Conservation (phyloP, 2,888 invertebrate species). For the Calameuta filiformis region DNA sequence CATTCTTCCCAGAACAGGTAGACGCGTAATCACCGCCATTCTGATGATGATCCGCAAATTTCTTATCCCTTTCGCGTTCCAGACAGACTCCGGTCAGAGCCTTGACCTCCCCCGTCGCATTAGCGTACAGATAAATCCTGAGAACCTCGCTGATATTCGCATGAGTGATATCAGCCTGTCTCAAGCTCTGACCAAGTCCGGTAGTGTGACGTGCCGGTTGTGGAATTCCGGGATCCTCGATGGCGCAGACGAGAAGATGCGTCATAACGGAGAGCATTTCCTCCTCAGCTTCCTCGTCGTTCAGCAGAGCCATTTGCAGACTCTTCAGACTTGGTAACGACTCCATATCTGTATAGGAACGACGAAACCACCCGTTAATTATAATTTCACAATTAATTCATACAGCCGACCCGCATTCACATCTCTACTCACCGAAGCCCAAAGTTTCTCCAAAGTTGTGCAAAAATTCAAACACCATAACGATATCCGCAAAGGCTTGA, state of each 20-base stretch:
- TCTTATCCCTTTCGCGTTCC: conserved; percentile 83
- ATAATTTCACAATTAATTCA: not conserved
- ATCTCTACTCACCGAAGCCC: conserved; percentile 81
- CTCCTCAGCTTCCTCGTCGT: conserved; percentile 84
- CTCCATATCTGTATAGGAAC: conserved; percentile 76
- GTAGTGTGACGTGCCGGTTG: conserved; percentile 92
- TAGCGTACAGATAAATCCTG: conserved; percentile 90
- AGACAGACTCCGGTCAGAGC: conserved; percentile 83
- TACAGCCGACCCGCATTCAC: not conserved
- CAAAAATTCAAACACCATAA: conserved; percentile 97
- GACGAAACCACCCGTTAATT: not conserved
- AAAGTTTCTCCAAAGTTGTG: conserved; percentile 96
- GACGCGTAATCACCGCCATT: conserved; percentile 76
- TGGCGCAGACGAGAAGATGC: conserved; percentile 89
- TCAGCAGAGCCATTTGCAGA: conserved; percentile 86
- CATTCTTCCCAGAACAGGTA: conserved; percentile 79
- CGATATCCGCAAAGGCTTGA: conserved; percentile 88
- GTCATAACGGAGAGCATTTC: conserved; percentile 89
- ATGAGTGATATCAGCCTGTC: conserved; percentile 90
- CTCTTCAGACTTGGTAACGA: conserved; percentile 87
- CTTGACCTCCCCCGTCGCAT: conserved; percentile 88
- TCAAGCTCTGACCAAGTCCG: conserved; percentile 88
- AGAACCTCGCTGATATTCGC: conserved; percentile 92
- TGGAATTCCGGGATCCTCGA: conserved; percentile 93
- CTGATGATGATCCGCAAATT: conserved; percentile 86